These are phyloP conservation scores for Loxodonta africana DNA, from an alignment of 2,113 vertebrate genomes.

Conservation along the genomic window DNA sequence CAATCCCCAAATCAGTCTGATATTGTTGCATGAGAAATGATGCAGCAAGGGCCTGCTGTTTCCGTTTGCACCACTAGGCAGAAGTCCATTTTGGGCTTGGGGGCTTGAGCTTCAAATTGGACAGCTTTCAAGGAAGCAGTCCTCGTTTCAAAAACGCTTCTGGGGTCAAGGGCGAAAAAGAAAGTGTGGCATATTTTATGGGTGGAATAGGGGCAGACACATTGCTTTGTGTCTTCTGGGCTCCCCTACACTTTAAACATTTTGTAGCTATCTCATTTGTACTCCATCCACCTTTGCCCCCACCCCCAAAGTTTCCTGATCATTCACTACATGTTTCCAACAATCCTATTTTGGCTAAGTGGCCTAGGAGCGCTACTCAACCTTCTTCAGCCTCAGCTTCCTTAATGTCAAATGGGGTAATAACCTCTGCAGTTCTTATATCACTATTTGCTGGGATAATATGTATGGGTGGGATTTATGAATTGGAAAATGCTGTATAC, in stretches of 20 bases:
- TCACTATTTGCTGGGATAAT: neutral
- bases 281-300: neutral
- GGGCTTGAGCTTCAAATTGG: neutral
- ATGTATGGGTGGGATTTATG: rapidly evolving
- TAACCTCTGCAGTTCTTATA: rapidly evolving
- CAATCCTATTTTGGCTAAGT: rapidly evolving
- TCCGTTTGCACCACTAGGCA: rapidly evolving
- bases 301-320: rapidly evolving
- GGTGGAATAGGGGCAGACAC: no score
- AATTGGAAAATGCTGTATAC: rapidly evolving
- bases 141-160: rapidly evolving
- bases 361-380: rapidly evolving
- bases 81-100: neutral
- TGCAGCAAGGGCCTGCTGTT: rapidly evolving
- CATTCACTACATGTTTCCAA: rapidly evolving
- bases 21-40: rapidly evolving
- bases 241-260: rapidly evolving
- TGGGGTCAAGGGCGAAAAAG: neutral
- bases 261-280: rapidly evolving
- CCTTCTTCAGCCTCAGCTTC: neutral
- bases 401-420: rapidly evolving
- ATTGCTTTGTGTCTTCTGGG: rapidly evolving
- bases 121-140: neutral
- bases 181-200: rapidly evolving
- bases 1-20: rapidly evolving